These are phyloP conservation scores for Agrypnus murinus DNA, from an alignment of 2,888 invertebrate genomes.

Conservation along the genomic window DNA sequence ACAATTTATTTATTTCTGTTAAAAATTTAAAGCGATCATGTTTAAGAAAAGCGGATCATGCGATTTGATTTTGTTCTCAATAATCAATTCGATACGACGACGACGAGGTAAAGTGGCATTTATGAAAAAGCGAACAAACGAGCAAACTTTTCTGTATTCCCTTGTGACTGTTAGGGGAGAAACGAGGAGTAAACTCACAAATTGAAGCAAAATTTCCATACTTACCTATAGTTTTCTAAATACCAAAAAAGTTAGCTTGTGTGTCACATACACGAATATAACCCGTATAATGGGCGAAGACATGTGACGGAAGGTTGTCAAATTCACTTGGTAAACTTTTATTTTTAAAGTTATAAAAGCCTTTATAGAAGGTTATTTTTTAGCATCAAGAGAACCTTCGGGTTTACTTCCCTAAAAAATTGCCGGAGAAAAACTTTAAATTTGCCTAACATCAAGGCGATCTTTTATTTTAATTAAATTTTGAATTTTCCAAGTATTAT, in stretches of 20 bases:
- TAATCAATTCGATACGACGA: slow-evolving; percentile 19
- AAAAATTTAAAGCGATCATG: neutral
- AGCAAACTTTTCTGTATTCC: slow-evolving; percentile 14
- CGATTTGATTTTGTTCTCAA: slow-evolving; percentile 10
- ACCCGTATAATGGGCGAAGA: slow-evolving; percentile 38
- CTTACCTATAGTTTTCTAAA: slow-evolving; percentile 27
- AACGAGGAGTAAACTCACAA: slow-evolving; percentile 13
- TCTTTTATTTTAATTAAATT: slow-evolving; percentile 45
- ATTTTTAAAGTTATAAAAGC: slow-evolving; percentile 40
- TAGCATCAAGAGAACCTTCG: slow-evolving; percentile 36
- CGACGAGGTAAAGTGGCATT: slow-evolving; percentile 3
- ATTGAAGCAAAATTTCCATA: slow-evolving; percentile 36
- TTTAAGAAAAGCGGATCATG: neutral
- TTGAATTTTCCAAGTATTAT: slow-evolving; percentile 33
- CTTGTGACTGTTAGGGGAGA: neutral
- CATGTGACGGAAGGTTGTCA: slow-evolving; percentile 47
- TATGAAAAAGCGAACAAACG: slow-evolving; percentile 12
- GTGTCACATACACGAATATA: slow-evolving; percentile 40
- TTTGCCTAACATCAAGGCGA: slow-evolving; percentile 14
- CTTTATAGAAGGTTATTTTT: slow-evolving; percentile 39
- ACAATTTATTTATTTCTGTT: neutral
- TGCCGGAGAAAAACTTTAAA: slow-evolving; percentile 27
- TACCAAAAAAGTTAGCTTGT: slow-evolving; percentile 18
- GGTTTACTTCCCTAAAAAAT: slow-evolving; percentile 32
- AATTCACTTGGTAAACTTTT: slow-evolving; percentile 45